These are phyloP conservation scores for Meloidogyne exigua DNA, from an alignment of 1,140 invertebrate species.

Conservation along the genomic window DNA sequence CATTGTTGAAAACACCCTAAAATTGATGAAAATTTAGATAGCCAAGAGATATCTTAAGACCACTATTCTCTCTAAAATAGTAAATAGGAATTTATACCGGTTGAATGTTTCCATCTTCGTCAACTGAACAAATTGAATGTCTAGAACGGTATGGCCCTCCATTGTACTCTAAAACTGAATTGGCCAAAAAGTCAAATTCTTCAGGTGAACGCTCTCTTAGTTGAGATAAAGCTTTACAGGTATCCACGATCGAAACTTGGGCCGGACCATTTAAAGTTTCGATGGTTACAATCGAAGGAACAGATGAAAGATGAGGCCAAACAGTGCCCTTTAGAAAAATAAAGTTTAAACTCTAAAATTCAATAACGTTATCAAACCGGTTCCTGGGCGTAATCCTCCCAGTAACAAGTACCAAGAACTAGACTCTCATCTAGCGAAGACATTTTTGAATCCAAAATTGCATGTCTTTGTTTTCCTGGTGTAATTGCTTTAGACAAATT, in stretches of 20 bases:
- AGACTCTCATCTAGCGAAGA: conserved; percentile 3
- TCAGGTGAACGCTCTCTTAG: conserved; percentile 20
- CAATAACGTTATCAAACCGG: background rate
- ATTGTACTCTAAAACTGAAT: conserved; percentile 32
- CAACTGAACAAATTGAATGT: conserved; percentile 29
- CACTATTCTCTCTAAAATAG: too few relatives aligned
- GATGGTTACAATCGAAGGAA: conserved; percentile 34
- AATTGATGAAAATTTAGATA: conserved; percentile 1
- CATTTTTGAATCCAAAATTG: conserved; percentile 7
- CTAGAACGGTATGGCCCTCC: conserved; percentile 37
- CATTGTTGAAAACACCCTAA: conserved; percentile 46
- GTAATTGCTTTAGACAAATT: conserved; percentile 7
- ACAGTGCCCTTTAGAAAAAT: conserved; percentile 25
- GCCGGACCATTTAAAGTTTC: conserved; percentile 32
- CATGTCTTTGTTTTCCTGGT: background rate
- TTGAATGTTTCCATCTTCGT: conserved; percentile 27
- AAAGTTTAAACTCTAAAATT: background rate
- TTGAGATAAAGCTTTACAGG: conserved; percentile 16
- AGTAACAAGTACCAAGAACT: conserved; percentile 32
- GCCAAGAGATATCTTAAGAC: background rate
- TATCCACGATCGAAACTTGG: conserved; percentile 38
- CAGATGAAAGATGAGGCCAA: conserved; percentile 39
- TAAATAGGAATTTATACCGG: conserved; percentile 36
- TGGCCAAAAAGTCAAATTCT: conserved; percentile 35
- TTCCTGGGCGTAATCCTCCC: conserved; percentile 34